Evolutionary conservation across 2,888 invertebrate species (phyloP).

Genomic region (Agrotis puta): DNA sequence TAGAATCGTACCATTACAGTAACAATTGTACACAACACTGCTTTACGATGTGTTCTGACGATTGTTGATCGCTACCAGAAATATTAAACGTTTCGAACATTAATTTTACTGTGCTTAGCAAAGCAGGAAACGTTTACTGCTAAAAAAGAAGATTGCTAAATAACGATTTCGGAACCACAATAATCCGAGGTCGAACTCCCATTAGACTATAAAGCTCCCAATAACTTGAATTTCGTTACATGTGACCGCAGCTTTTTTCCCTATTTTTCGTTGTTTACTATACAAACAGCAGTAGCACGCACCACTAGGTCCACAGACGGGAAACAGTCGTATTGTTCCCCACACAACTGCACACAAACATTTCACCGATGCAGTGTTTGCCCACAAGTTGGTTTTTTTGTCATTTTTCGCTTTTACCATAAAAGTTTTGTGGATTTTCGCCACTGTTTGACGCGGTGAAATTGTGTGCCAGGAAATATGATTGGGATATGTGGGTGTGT

Average conservation of each 20-base stretch:
- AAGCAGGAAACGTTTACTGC: not conserved
- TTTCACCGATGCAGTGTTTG: constrained; percentile 52
- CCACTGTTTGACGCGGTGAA: constrained; percentile 7
- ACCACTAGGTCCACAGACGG: constrained; percentile 77
- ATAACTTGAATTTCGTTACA: constrained; percentile 56
- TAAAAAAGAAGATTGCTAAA: not conserved
- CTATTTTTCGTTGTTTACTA: constrained; percentile 80
- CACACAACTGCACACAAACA: constrained; percentile 55
- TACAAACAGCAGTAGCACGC: constrained; percentile 81
- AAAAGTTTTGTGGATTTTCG: constrained; percentile 38
- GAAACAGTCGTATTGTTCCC: constrained; percentile 72
- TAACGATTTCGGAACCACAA: not conserved
- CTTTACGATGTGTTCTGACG: constrained; percentile 40
- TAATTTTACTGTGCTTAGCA: not conserved
- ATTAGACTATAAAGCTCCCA: constrained; percentile 17
- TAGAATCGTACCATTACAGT: constrained; percentile 9
- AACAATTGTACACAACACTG: constrained; percentile 36
- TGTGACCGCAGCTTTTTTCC: constrained; percentile 59
- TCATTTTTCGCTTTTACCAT: constrained; percentile 33
- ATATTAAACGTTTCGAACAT: constrained; percentile 31
- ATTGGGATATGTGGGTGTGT: not conserved
- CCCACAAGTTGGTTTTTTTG: constrained; percentile 48
- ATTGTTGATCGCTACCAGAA: constrained; percentile 49
- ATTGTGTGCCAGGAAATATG: constrained; percentile 9
- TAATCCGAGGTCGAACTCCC: too few relatives aligned